A percentile compares a stretch with the other conserved stretches of the same genome.
Evolutionary conservation across 2,888 invertebrate genomes (phyloP).

Genomic region (Limnephilus rhombicus): DNA sequence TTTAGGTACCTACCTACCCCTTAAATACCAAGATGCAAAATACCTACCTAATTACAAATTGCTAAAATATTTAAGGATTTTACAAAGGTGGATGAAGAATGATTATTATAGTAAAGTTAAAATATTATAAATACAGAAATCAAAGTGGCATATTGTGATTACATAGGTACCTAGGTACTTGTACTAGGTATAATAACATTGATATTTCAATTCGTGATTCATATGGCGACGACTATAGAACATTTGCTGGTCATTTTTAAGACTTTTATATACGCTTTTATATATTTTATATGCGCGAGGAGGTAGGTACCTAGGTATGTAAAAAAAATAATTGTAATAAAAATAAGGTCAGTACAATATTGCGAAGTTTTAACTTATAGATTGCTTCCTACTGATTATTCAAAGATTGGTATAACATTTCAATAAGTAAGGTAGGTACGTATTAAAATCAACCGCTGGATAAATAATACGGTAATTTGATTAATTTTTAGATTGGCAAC

Average conservation of each 20-base stretch:
- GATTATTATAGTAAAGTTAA: too few species aligned
- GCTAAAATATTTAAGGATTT: too few species aligned
- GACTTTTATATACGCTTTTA: too few species aligned
- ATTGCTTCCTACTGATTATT: neutral
- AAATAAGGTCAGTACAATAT: neutral
- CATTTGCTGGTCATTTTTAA: neutral
- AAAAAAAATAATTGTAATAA: too few species aligned
- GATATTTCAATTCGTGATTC: neutral
- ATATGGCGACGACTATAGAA: neutral
- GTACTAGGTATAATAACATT: neutral
- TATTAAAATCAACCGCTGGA: neutral
- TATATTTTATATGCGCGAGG: neutral
- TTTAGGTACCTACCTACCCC: neutral
- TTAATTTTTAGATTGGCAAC: slow-evolving; percentile 26
- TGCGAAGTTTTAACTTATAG: neutral
- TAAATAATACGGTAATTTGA: neutral
- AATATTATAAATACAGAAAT: neutral
- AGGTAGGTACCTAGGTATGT: too few species aligned
- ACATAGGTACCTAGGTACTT: too few species aligned
- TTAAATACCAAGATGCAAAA: neutral
- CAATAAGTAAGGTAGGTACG: neutral
- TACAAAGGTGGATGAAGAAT: too few species aligned
- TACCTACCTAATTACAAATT: neutral
- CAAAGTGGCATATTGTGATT: neutral
- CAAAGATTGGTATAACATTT: neutral